These are phyloP conservation scores for Cranoglanis bouderius DNA, from an alignment of 2,113 vertebrate genomes.

Conservation along the genomic window DNA sequence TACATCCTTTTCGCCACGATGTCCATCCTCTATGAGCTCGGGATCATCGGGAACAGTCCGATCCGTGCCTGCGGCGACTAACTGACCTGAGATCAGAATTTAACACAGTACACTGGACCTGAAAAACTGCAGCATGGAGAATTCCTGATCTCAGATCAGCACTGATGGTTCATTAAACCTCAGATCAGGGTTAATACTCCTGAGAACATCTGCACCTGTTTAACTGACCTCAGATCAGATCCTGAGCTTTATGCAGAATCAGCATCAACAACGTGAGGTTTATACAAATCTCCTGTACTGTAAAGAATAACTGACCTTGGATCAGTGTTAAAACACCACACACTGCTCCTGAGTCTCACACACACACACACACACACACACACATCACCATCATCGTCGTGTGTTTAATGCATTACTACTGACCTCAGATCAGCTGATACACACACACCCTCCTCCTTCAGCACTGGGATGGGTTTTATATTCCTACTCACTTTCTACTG, in stretches of 20 bases:
- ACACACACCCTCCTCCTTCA: not conserved
- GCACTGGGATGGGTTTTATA: not conserved
- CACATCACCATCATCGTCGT: no score
- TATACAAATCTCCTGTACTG: not conserved
- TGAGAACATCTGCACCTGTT: not conserved
- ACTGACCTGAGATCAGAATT: conserved; percentile 39
- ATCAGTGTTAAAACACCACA: not conserved
- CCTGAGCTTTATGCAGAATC: not conserved
- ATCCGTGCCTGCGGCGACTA: conserved; percentile 79
- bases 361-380: no score
- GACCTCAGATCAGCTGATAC: not conserved
- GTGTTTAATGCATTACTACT: not conserved
- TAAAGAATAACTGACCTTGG: not conserved
- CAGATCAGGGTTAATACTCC: not conserved
- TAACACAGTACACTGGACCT: not conserved
- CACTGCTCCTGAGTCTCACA: no score
- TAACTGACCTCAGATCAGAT: conserved; percentile 18
- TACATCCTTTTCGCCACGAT: conserved; percentile 85
- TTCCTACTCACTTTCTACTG: not conserved
- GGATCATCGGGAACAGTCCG: conserved; percentile 90
- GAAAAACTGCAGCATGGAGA: not conserved
- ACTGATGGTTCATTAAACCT: not conserved
- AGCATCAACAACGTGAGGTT: not conserved
- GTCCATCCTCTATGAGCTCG: conserved; percentile 91
- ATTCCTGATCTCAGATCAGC: not conserved